Evolutionary conservation across 2,888 invertebrate species (phyloP).

Genomic region (Glaucopsyche alexis): DNA sequence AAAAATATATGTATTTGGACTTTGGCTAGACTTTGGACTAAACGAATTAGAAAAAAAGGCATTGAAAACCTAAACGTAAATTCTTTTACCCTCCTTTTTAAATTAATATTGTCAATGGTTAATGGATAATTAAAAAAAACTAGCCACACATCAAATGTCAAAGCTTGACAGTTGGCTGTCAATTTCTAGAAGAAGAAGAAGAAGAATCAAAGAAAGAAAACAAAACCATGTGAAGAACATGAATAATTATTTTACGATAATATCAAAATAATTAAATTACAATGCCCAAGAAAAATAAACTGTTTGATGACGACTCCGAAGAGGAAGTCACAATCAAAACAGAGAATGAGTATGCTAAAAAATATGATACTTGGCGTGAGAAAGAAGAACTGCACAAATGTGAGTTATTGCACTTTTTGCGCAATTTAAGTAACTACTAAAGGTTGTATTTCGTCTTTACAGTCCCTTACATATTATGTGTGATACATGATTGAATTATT

Average conservation of each 20-base stretch:
- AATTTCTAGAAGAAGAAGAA: neutral
- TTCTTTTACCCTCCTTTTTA: too few relatives aligned
- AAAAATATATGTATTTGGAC: too few relatives aligned
- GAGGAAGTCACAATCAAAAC: constrained; percentile 82
- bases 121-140: too few relatives aligned
- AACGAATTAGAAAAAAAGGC: too few relatives aligned
- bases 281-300: constrained; percentile 49
- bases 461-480: neutral
- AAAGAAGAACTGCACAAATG: constrained; percentile 92
- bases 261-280: constrained; percentile 28
- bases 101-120: too few relatives aligned
- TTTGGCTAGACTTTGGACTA: too few relatives aligned
- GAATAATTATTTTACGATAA: neutral
- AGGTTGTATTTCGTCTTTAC: neutral
- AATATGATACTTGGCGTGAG: constrained; percentile 90
- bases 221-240: constrained; percentile 10
- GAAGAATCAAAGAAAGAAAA: neutral
- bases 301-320: constrained; percentile 80
- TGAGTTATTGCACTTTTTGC: constrained; percentile 56
- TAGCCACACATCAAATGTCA: too few relatives aligned
- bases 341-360: constrained; percentile 90
- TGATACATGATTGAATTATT: neutral
- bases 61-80: too few relatives aligned
- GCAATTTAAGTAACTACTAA: neutral
- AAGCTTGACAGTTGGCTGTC: neutral